A percentile compares a stretch with the other conserved stretches of the same genome.
These are phyloP conservation scores for Cryptosula pallasiana DNA, from an alignment of 2,888 invertebrate species.

Conservation along the genomic window DNA sequence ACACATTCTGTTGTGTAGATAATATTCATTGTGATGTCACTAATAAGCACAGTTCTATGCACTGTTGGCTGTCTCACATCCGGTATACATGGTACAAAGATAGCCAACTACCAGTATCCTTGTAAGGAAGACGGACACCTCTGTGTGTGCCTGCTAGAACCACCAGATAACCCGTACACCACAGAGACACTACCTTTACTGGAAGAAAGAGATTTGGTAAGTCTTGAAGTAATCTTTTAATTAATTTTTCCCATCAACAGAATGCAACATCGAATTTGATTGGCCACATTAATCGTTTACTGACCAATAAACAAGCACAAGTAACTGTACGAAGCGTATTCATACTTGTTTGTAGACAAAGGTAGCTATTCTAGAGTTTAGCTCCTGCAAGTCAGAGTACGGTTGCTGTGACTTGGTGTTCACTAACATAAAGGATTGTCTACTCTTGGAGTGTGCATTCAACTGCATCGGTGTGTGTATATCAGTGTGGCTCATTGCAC, in stretches of 20 bases:
- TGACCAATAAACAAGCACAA: too few species aligned
- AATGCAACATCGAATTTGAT: too few species aligned
- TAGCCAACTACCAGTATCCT: slow-evolving; percentile 14
- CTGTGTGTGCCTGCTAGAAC: neutral
- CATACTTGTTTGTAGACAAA: neutral
- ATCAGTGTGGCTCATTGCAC: slow-evolving; percentile 24
- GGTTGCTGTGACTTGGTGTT: slow-evolving; percentile 25
- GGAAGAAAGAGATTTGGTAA: too few species aligned
- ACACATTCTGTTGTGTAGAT: too few species aligned
- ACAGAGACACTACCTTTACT: too few species aligned
- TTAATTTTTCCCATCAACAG: too few species aligned
- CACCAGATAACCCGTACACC: too few species aligned
- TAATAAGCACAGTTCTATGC: neutral
- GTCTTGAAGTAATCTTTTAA: too few species aligned
- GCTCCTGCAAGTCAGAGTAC: neutral
- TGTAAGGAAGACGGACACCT: neutral
- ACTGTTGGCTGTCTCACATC: slow-evolving; percentile 4
- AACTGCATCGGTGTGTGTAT: slow-evolving; percentile 24
- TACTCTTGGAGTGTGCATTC: slow-evolving; percentile 26
- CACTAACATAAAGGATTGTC: slow-evolving; percentile 25
- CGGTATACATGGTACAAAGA: slow-evolving; percentile 12
- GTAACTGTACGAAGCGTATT: neutral
- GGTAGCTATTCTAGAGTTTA: neutral
- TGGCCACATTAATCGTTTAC: too few species aligned
- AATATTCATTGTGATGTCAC: neutral